Conservation (phyloP, 1,140 invertebrate species). For the Hormaphis cornu region DNA sequence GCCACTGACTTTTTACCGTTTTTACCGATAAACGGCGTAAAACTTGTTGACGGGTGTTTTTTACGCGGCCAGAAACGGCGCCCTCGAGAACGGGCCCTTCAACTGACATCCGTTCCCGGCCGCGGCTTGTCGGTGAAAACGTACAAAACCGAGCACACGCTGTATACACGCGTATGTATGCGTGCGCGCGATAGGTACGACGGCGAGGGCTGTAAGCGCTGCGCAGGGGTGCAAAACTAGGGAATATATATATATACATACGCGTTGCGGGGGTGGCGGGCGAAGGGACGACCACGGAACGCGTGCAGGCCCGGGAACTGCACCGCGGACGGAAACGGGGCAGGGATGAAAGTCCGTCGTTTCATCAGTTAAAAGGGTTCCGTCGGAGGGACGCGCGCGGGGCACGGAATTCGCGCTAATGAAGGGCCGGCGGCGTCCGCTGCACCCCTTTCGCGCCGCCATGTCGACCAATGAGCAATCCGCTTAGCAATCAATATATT, state of each 20-base stretch:
- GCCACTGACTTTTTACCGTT: no score
- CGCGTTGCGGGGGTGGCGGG: background rate
- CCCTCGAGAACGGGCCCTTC: no score
- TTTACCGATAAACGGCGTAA: no score
- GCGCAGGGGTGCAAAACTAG: background rate
- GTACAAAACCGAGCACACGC: no score
- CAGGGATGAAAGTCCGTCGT: constrained; percentile 12
- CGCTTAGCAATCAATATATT: constrained; percentile 30
- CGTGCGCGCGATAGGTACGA: no score
- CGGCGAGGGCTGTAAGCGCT: background rate
- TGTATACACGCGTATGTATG: no score
- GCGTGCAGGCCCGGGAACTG: background rate
- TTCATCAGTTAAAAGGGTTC: constrained; percentile 32
- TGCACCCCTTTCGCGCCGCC: constrained; percentile 26
- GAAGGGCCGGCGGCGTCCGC: constrained; percentile 27
- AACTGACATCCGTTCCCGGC: no score
- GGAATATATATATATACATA: no score
- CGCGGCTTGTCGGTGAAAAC: no score
- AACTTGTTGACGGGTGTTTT: no score
- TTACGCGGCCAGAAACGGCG: no score
- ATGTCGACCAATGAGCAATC: constrained; percentile 31
- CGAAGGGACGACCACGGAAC: background rate
- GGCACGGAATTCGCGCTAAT: constrained; percentile 20
- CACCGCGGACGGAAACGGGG: background rate
- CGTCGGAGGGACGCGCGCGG: background rate